Evolutionary conservation across 2,797 vertebrate species (phyloP).

Genomic region (Rousettus madagascariensis): DNA sequence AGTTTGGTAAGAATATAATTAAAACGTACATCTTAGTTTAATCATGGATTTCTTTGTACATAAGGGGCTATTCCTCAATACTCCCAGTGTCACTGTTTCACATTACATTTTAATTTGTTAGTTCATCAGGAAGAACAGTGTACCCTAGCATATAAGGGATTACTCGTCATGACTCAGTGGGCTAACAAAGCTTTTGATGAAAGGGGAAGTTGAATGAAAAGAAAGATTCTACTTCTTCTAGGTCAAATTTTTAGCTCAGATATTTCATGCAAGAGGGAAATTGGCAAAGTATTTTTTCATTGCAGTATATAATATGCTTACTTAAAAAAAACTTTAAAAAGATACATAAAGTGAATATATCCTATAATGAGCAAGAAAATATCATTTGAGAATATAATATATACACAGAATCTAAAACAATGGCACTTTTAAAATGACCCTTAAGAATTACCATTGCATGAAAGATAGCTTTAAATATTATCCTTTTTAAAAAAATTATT

Average conservation of each 20-base stretch:
- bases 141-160: conserved; percentile 77
- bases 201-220: conserved; percentile 71
- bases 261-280: conserved; percentile 26
- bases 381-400: not conserved
- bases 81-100: conserved; percentile 77
- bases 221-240: conserved; percentile 63
- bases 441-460: not conserved
- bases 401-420: not conserved
- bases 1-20: conserved; percentile 86
- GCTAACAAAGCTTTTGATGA: conserved; percentile 73
- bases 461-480: not conserved
- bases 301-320: not conserved
- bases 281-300: conserved; percentile 8
- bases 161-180: conserved; percentile 71
- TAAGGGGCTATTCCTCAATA: conserved; percentile 79
- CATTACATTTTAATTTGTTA: conserved; percentile 88
- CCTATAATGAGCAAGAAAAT: not conserved
- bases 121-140: conserved; percentile 83
- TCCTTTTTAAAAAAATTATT: not conserved
- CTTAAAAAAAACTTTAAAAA: not conserved
- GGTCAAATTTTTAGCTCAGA: conserved; percentile 62
- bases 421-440: not conserved
- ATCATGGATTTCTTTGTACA: conserved; percentile 83
- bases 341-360: not conserved
- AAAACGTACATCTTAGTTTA: conserved; percentile 80